phyloP scores from a whole-genome alignment of 2,888 invertebrate species.

The Rhagium mordax region DNA sequence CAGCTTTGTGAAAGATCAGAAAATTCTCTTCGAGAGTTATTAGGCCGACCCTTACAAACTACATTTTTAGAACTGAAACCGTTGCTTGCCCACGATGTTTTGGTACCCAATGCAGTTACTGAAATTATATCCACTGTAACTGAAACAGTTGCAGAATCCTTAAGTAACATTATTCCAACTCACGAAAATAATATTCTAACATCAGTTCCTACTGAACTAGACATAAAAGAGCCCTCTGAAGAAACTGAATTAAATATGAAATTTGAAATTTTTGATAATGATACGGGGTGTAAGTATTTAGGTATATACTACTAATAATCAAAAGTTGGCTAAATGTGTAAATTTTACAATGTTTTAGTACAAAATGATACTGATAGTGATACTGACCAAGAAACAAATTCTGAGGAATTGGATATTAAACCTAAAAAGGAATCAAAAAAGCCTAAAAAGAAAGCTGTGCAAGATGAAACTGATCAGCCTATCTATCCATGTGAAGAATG shows the following conservation, averaged over 20 bases:
- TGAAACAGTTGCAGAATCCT: constrained; percentile 33
- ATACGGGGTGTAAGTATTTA: constrained; percentile 25
- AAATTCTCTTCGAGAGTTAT: constrained; percentile 62
- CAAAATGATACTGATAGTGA: constrained; percentile 29
- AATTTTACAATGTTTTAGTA: constrained; percentile 10
- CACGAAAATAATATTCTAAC: constrained; percentile 7
- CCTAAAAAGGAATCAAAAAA: constrained; percentile 26
- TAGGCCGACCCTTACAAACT: constrained; percentile 54
- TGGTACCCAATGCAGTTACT: constrained; percentile 21
- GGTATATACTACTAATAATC: constrained; percentile 1
- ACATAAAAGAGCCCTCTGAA: constrained; percentile 26
- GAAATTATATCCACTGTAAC: constrained; percentile 31
- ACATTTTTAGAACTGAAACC: constrained; percentile 56
- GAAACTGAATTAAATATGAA: constrained; percentile 32
- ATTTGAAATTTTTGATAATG: constrained; percentile 29
- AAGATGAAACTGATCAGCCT: constrained; percentile 67
- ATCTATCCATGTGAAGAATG: constrained; percentile 68
- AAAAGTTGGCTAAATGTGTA: neutral
- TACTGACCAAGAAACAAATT: constrained; percentile 32
- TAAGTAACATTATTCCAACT: neutral
- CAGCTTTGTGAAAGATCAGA: constrained; percentile 67
- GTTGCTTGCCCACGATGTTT: constrained; percentile 40
- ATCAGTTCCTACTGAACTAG: constrained; percentile 1
- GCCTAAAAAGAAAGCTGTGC: constrained; percentile 40
- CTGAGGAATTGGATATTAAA: constrained; percentile 28